These are phyloP conservation scores for Emmelina monodactyla DNA, from an alignment of 2,888 invertebrate species.

Conservation along the genomic window DNA sequence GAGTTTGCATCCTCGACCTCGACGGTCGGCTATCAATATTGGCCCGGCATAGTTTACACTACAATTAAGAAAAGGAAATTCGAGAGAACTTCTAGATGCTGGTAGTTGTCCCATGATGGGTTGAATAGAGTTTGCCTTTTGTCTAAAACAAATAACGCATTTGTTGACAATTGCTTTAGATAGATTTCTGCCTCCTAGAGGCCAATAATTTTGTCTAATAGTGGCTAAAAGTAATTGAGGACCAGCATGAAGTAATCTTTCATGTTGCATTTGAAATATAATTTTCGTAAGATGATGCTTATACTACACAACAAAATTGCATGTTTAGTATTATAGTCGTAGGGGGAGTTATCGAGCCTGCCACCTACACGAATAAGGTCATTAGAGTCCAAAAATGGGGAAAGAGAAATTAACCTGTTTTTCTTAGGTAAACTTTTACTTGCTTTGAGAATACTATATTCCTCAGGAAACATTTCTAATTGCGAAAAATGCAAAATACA, in stretches of 20 bases:
- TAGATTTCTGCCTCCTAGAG: background rate
- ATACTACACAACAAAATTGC: background rate
- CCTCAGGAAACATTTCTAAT: no score
- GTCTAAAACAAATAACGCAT: background rate
- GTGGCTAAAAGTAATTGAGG: background rate
- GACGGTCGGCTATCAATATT: conserved; percentile 10
- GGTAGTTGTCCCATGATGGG: background rate
- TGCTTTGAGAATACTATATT: background rate
- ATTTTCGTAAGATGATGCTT: background rate
- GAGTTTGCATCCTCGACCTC: conserved; percentile 10
- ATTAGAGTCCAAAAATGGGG: background rate
- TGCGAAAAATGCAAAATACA: background rate
- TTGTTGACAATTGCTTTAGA: background rate
- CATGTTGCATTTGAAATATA: background rate
- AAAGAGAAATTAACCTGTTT: background rate
- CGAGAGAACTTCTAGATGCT: background rate
- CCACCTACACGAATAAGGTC: background rate
- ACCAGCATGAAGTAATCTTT: background rate
- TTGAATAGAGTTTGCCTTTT: background rate
- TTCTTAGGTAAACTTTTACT: background rate
- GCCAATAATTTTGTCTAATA: background rate
- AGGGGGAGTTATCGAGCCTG: background rate
- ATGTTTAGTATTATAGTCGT: background rate
- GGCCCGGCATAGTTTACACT: conserved; percentile 14
- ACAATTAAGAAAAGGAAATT: conserved; percentile 11